Evolutionary conservation across 2,113 vertebrate species (phyloP).

Genomic region (Zapornia atra): DNA sequence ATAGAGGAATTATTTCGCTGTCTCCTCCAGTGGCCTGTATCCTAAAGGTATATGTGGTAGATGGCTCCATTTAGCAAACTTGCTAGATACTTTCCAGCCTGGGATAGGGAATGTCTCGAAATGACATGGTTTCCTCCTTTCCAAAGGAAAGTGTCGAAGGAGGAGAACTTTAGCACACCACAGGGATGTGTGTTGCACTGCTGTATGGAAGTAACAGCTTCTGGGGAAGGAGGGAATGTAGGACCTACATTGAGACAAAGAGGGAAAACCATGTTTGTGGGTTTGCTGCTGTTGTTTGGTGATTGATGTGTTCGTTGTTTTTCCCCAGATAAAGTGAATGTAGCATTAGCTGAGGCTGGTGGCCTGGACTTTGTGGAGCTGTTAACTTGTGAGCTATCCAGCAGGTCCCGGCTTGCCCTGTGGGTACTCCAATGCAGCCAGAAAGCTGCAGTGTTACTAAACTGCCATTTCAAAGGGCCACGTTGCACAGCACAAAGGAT

Average conservation of each 20-base stretch:
- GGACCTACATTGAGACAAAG: neutral
- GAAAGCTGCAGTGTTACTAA: neutral
- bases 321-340: too few relatives aligned
- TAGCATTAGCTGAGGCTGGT: accelerated
- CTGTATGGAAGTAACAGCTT: neutral
- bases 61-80: neutral
- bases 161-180: neutral
- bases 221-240: neutral
- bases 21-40: neutral
- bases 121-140: neutral
- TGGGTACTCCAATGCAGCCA: neutral
- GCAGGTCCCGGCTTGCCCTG: accelerated
- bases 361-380: neutral
- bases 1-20: neutral
- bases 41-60: neutral
- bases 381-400: too few relatives aligned
- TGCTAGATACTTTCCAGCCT: neutral
- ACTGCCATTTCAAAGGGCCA: neutral
- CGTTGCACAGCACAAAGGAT: neutral
- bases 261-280: neutral
- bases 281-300: too few relatives aligned
- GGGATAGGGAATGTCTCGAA: neutral
- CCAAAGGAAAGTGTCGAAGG: neutral
- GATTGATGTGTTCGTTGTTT: neutral
- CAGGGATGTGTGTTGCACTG: neutral